Base-by-base conservation (phyloP, 2,797 vertebrate species). In the Onychomys arenicola region DNA sequence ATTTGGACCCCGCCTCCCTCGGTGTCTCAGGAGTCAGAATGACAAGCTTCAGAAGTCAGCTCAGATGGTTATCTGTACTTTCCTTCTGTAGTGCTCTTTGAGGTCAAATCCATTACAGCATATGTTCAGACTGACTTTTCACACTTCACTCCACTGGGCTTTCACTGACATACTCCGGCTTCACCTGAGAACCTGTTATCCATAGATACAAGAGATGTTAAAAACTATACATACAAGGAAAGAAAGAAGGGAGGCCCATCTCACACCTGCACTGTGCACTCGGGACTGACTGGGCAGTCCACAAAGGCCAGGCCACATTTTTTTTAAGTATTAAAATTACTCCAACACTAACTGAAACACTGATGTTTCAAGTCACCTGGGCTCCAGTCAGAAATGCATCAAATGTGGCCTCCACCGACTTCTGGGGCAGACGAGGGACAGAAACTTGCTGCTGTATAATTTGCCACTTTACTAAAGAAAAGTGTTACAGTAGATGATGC, bases 81-180 rank as follows among this genome's bases (percentile, higher is more conserved):
- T 98, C 98, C 98, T 96, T 98, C 98, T 98, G 93, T 96, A 97
- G 97, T 97, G 98, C 95, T 98, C 98, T 98, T 98, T 2, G 95
- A 98, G 98, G 98, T 98, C 98, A 99, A 98, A 99, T 98, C 98
- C 97, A 99, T 99, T 99, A 99, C 96, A 98, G 97, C 90, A 29
- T 97, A 86, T 97, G 95, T 96, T 98, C 96, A 98, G 97, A 98
- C 97, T 77, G 95, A 98, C 98, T 99, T 98, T 98, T 98, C 97
- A 98, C 98, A 98, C 97, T 98, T 98, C 98, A 98, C 98, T 98
- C 98, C 97, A 91, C 93, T 89, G 14, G 97, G 97, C 95, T 98
- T 96, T 97, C 97, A 97, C 97, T 97, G 97, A 97, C 95, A 97
- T 96, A 96, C 97, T 98, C 96, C 93, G 96, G 57, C 97, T 98